Percentiles rank a stretch among this genome's conserved stretches.
phyloP scores from a whole-genome alignment of 2,797 vertebrate species.

The Valencia hispanica region DNA sequence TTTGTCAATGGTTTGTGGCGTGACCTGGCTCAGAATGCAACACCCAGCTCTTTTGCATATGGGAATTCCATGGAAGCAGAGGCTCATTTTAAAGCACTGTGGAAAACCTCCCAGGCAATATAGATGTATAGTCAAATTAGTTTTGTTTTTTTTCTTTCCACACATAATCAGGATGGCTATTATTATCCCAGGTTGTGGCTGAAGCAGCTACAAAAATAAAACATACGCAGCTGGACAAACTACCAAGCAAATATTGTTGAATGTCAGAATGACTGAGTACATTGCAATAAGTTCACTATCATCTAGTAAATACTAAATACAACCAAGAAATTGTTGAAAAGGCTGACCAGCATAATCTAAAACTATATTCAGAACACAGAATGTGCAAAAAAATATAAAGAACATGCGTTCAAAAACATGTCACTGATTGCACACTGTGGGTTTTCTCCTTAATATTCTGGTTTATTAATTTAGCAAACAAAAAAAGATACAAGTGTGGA shows the following conservation, averaged over 20 bases:
- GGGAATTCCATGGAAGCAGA: conserved; percentile 76
- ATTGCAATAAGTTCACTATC: not conserved
- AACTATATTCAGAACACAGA: not conserved
- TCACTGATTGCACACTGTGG: not conserved
- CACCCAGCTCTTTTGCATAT: conserved; percentile 75
- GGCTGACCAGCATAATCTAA: too few species aligned
- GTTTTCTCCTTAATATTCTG: not conserved
- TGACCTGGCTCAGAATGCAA: conserved; percentile 53
- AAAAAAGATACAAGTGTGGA: too few species aligned
- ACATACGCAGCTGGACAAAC: not conserved
- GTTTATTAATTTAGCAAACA: not conserved
- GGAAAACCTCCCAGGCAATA: conserved; percentile 62
- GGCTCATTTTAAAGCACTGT: conserved; percentile 55
- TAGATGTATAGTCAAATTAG: conserved; percentile 76
- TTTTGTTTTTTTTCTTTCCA: conserved; percentile 73
- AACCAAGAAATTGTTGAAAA: not conserved
- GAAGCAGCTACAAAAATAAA: conserved; percentile 23
- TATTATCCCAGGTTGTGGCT: conserved; percentile 52
- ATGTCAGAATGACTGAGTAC: not conserved
- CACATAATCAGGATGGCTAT: conserved; percentile 53
- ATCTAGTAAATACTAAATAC: not conserved
- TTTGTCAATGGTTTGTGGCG: conserved; percentile 17
- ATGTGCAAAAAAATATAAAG: not conserved
- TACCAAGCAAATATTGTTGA: not conserved
- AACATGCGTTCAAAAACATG: not conserved